Evolutionary conservation across 2,888 invertebrate genomes (phyloP).

Genomic region (Colostygia pectinataria): DNA sequence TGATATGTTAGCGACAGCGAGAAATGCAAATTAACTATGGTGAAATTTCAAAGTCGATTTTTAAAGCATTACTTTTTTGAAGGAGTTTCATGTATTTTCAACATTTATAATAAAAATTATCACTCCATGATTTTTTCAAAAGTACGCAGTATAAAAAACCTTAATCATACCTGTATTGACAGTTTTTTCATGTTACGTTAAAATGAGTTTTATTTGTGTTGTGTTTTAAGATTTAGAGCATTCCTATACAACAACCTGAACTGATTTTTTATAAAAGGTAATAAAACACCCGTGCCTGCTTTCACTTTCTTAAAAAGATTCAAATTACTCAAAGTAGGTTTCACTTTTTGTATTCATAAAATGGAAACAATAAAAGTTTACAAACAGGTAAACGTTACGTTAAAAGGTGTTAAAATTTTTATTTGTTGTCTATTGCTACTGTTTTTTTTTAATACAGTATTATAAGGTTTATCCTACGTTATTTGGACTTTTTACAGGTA

Average conservation of each 20-base stretch:
- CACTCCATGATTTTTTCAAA: no score
- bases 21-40: neutral
- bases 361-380: conserved; percentile 45
- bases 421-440: conserved; percentile 42
- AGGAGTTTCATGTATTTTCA: no score
- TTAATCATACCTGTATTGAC: no score
- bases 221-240: neutral
- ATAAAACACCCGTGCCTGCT: conserved; percentile 43
- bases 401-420: conserved; percentile 40
- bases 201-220: neutral
- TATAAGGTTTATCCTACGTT: conserved; percentile 28
- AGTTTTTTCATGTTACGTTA: no score
- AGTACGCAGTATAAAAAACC: no score
- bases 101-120: no score
- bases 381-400: conserved; percentile 50
- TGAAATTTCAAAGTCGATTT: neutral
- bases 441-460: conserved; percentile 36
- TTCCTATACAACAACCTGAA: neutral
- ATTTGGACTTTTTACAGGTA: conserved; percentile 27
- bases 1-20: conserved; percentile 11
- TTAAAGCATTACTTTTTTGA: neutral
- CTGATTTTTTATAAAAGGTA: conserved; percentile 36
- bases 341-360: conserved; percentile 63
- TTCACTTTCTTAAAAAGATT: conserved; percentile 71
- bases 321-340: conserved; percentile 46